These are phyloP conservation scores for Notarius quadriscutis DNA, from an alignment of 2,113 vertebrate genomes.

Conservation along the genomic window DNA sequence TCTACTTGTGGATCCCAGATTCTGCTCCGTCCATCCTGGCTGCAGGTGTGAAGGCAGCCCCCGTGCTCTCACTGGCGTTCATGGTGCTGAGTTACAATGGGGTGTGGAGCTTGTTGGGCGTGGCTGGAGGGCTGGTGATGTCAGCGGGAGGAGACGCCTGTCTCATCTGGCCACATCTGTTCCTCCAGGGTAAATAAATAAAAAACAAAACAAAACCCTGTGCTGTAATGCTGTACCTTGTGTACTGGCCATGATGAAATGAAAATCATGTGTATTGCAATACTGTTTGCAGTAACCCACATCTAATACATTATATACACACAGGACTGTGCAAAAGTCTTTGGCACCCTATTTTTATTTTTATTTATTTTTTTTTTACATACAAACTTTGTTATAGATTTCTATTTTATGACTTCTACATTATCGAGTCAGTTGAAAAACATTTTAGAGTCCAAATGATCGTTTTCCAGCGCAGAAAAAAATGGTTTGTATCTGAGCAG, in stretches of 20 bases:
- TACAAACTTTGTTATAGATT: no score
- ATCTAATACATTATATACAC: no score
- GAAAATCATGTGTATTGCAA: background rate
- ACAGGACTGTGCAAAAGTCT: no score
- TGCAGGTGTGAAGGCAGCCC: conserved; percentile 76
- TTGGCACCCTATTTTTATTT: no score
- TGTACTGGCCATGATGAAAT: background rate
- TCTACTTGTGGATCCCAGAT: conserved; percentile 74
- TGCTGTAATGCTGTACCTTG: background rate
- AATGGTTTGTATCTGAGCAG: no score
- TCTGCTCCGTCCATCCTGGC: conserved; percentile 58
- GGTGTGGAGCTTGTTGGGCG: conserved; percentile 62
- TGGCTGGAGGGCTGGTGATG: conserved; percentile 71
- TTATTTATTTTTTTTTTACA: no score
- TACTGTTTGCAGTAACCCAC: no score
- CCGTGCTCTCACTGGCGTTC: conserved; percentile 67
- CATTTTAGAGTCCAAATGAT: no score
- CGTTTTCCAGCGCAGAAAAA: no score
- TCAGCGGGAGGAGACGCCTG: conserved; percentile 79
- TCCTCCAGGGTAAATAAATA: conserved; percentile 62
- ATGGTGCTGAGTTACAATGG: conserved; percentile 71
- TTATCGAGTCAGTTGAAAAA: no score
- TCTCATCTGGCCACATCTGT: conserved; percentile 79
- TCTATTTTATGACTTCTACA: no score
- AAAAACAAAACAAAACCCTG: background rate